Evolutionary conservation across 2,113 vertebrate genomes (phyloP).

Genomic region (Sinosuthora webbiana): DNA sequence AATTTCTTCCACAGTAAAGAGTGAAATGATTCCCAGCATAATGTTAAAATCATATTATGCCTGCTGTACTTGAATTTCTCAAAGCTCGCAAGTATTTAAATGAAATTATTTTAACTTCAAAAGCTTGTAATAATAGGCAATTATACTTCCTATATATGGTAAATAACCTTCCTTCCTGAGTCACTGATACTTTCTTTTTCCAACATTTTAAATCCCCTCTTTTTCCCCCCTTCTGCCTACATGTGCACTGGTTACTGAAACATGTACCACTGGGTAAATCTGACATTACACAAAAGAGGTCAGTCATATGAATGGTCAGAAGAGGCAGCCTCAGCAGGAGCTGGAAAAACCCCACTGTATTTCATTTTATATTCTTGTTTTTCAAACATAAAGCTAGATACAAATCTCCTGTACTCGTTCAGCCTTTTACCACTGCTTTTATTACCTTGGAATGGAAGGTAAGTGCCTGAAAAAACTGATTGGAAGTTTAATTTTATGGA

Average conservation of each 20-base stretch:
- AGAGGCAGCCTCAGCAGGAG: neutral
- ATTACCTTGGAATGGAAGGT: neutral
- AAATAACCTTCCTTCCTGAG: neutral
- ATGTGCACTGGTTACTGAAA: neutral
- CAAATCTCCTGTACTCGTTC: neutral
- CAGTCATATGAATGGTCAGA: neutral
- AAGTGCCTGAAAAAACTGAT: neutral
- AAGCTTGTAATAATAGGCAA: slow-evolving; percentile 30
- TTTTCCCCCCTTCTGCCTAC: neutral
- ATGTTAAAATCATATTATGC: slow-evolving; percentile 35
- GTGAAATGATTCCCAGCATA: slow-evolving; percentile 32
- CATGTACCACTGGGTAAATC: neutral
- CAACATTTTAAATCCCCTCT: neutral
- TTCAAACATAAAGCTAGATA: neutral
- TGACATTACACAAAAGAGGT: neutral
- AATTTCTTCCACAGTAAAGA: slow-evolving; percentile 4
- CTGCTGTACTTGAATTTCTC: slow-evolving; percentile 16
- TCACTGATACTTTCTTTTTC: neutral
- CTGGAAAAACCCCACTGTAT: neutral
- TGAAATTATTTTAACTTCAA: slow-evolving; percentile 57
- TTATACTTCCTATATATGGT: slow-evolving; percentile 1
- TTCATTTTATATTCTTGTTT: neutral
- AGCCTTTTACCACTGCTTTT: neutral
- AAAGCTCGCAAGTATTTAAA: slow-evolving; percentile 52
- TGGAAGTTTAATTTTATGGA: slow-evolving; percentile 17